Evolutionary conservation across 2,888 invertebrate species (phyloP), one percentile per base, ranked within the genome.

Genomic region (Cheilosia vernalis): DNA sequence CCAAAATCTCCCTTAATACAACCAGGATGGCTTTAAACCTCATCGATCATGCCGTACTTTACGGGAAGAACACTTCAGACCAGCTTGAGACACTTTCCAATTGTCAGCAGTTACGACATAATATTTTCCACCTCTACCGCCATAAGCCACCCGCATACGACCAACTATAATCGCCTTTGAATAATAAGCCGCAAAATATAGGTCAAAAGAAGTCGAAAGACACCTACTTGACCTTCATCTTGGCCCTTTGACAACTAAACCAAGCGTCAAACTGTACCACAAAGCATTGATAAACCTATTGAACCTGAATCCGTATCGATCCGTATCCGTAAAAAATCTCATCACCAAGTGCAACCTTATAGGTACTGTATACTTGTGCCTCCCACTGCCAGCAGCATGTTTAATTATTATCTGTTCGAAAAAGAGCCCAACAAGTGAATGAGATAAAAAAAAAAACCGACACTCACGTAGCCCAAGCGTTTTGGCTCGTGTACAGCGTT

Each of bases 401-500:
- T 56, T 76, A 40, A n/a, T n/a, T n/a, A 66, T 76, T 51, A 44
- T 42, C 44, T 6, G 55, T 42, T 42, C n/a, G 10, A 13, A 37
- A 37, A 37, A 37, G n/a, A n/a, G 7, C 7, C 7, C 7, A 13
- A 27, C 19, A 10, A 19, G 13, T 1, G 47, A n/a, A 42, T 4
- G 15, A 44, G 7, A 55, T 15, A 37, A 24, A 30, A 60, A 24
- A 30, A 60, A 17, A 40, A 27, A 27, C 2, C 33, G 2, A 58
- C 27, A 40, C 7, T 47, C 40, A 30, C 9, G 30, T 9, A 66
- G 47, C 42, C 44, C 42, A 40, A 56, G 24, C 40, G 24, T 47
- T 76, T 58, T 66, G 66, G 66, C 66, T 56, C 49, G 42, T 58
- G 74, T 76, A n/a, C n/a, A n/a, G n/a, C n/a, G n/a, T n/a, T n/a